Evolutionary conservation across 2,888 invertebrate genomes (phyloP), one percentile per base, ranked within the genome.

Genomic region (Caenorhabditis macrosperma): DNA sequence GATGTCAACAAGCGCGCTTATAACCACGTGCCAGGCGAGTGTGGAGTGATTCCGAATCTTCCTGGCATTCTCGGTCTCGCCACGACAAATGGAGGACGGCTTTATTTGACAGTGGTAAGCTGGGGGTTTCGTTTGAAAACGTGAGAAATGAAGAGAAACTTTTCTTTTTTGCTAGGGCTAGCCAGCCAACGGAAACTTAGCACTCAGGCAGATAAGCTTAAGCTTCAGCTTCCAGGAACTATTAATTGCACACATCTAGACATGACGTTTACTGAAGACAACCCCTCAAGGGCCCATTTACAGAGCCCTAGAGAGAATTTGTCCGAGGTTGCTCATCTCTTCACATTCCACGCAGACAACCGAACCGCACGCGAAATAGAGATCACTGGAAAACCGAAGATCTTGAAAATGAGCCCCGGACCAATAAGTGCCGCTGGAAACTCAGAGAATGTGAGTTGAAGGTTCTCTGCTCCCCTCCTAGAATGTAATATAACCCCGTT

Each of bases 1-100:
- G 88, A 88, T 72, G 64, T 81, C 30, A 88, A 88, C 82, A 88
- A 88, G 64, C 59, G 81, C 7, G 71, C 82, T 7, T 88, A 86
- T 72, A 84, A 85, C 35, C 88, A 88, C 64, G 82, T 79, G 15
- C 88, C 88, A 0, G 88, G 88, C n/a, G 85, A 83, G 46, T 88
- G 88, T 66, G 64, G 82, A 12, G 33, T 74, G 1, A 71, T 88
- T 17, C 82, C 80, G 22, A 76, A 80, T 44, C 22, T 80, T 2
- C 66, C 75, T 15, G 80, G 80, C 10, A 54, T 77, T 0, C n/a
- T 64, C 10, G 50, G 60, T 3, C 48, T 80, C 4, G 64, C 61
- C 1, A 74, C 80, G 1, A 66, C 66, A 0, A 71, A 30, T 33
- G 59, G 54, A 22, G 75, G 75, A n/a, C 22, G 66, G 26, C 46